Conservation (phyloP, 1,140 invertebrate species). For the Bombus difficillimus region DNA sequence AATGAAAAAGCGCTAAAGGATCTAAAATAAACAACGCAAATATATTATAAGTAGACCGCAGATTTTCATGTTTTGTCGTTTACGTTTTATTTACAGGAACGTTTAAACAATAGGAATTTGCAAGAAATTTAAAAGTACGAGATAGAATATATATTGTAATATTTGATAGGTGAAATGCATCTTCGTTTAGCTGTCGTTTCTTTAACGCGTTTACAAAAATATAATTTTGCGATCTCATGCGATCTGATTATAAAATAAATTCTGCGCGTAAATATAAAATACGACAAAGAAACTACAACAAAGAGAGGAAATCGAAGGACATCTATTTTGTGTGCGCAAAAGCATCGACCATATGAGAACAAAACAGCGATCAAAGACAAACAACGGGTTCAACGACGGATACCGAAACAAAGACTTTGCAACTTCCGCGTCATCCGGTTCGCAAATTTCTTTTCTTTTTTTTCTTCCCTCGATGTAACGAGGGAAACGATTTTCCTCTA, state of each 20-base stretch:
- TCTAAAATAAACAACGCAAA: neutral
- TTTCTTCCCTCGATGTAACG: neutral
- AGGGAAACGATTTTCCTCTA: slow-evolving; percentile 9
- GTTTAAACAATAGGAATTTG: no score
- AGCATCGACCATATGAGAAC: neutral
- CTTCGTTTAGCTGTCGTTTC: no score
- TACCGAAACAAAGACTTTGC: neutral
- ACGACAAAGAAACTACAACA: neutral
- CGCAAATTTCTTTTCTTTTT: neutral
- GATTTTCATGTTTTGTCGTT: no score
- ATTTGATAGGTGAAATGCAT: no score
- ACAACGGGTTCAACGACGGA: neutral
- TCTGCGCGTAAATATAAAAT: neutral
- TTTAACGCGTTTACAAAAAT: no score
- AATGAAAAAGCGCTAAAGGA: neutral
- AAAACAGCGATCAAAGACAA: neutral
- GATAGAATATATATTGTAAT: no score
- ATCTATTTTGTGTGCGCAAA: neutral
- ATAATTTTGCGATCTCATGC: no score
- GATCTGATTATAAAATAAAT: no score
- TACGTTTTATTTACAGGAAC: no score
- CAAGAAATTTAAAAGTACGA: no score
- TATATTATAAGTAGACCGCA: no score
- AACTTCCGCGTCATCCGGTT: neutral
- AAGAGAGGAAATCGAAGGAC: neutral